Evolutionary conservation across 2,113 vertebrate genomes (phyloP).

Genomic region (Caranx melampygus): DNA sequence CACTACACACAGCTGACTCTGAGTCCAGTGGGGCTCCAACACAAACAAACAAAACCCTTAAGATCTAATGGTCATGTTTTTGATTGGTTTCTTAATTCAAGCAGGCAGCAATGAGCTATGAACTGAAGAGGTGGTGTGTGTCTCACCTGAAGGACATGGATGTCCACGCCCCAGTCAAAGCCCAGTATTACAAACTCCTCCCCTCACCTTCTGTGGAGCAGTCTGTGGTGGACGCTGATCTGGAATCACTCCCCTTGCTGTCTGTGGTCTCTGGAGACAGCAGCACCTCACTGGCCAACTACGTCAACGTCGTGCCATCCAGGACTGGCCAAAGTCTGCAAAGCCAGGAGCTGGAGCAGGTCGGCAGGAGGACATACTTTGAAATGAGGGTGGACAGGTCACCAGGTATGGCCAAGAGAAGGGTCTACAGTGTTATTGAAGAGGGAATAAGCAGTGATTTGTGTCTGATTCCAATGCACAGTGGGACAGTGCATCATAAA

Average conservation of each 20-base stretch:
- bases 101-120: slow-evolving; percentile 85
- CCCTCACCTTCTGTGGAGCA: slow-evolving; percentile 85
- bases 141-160: slow-evolving; percentile 89
- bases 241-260: slow-evolving; percentile 68
- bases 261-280: slow-evolving; percentile 70
- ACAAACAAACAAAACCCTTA: too few relatives aligned
- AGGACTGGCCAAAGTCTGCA: slow-evolving; percentile 56
- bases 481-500: too few relatives aligned
- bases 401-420: slow-evolving; percentile 49
- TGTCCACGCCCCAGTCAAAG: slow-evolving; percentile 83
- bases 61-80: background rate
- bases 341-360: slow-evolving; percentile 12
- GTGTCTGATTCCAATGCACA: background rate
- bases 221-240: slow-evolving; percentile 81
- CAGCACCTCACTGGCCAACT: slow-evolving; percentile 83
- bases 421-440: background rate
- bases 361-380: slow-evolving; percentile 68
- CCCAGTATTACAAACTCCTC: slow-evolving; percentile 83
- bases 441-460: background rate
- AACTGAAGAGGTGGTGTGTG: slow-evolving; percentile 90
- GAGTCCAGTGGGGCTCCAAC: too few relatives aligned
- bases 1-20: background rate
- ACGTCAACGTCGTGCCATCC: slow-evolving; percentile 66
- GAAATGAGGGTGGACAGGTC: slow-evolving; percentile 74
- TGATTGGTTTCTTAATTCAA: slow-evolving; percentile 49